Conservation (phyloP, 2,888 invertebrate genomes). For the Ophion ventricosus region DNA sequence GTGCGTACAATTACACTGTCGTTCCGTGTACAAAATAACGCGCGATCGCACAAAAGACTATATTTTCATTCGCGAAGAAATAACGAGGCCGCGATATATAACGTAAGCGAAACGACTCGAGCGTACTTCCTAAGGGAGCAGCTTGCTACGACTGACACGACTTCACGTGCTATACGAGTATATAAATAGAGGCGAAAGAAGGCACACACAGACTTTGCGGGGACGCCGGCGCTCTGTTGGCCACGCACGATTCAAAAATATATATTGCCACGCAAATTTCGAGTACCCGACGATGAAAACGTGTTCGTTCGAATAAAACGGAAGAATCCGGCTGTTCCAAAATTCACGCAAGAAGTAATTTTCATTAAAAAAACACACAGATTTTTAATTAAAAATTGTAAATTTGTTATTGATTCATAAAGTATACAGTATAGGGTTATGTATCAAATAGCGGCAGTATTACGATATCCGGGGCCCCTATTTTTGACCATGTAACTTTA, state of each 20-base stretch:
- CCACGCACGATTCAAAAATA: constrained; percentile 33
- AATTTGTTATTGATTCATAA: no score
- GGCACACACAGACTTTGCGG: constrained; percentile 19
- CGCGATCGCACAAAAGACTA: neutral
- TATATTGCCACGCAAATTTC: constrained; percentile 26
- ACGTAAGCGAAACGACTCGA: constrained; percentile 42
- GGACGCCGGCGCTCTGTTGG: constrained; percentile 56
- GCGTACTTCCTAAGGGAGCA: constrained; percentile 67
- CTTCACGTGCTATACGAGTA: constrained; percentile 38
- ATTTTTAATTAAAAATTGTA: no score
- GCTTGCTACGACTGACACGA: constrained; percentile 61
- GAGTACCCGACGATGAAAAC: neutral
- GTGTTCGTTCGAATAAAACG: no score
- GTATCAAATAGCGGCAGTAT: no score
- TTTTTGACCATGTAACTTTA: no score
- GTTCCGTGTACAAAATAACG: constrained; percentile 9
- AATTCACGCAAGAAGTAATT: no score
- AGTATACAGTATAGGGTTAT: no score
- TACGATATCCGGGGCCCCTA: no score
- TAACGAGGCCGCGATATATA: neutral
- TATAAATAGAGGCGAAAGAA: constrained; percentile 61
- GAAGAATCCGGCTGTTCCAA: no score
- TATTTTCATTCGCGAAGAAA: constrained; percentile 9
- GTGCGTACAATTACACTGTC: neutral
- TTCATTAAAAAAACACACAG: no score